Conservation (phyloP, 2,113 vertebrate genomes). For the Haplochromis vanheusdeni region DNA sequence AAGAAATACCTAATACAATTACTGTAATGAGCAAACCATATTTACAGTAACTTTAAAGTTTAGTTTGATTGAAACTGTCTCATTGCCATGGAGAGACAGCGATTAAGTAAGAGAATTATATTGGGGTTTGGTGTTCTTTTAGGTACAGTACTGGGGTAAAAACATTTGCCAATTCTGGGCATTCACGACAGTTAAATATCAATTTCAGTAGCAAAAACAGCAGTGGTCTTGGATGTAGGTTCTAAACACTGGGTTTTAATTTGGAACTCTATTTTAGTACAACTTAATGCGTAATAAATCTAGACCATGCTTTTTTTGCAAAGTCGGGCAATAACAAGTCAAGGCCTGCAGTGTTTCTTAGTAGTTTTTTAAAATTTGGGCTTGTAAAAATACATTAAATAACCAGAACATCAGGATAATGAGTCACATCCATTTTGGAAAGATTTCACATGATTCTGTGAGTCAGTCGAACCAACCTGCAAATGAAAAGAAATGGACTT, state of each 20-base stretch:
- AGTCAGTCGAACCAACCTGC: not conserved
- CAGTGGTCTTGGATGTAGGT: not conserved
- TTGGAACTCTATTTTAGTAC: not conserved
- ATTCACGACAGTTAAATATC: not conserved
- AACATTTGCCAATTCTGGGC: not conserved
- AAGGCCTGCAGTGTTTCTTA: not conserved
- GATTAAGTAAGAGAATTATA: not conserved
- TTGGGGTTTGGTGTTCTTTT: not conserved
- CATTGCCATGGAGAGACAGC: not conserved
- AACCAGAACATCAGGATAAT: not conserved
- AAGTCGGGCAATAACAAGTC: not conserved
- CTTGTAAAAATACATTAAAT: not conserved
- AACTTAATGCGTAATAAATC: not conserved
- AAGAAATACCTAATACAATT: slow-evolving; percentile 27
- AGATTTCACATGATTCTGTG: not conserved
- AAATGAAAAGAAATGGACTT: not conserved
- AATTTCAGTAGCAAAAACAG: not conserved
- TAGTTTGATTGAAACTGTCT: slow-evolving; percentile 7
- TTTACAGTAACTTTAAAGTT: slow-evolving; percentile 24
- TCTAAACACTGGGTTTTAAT: not conserved
- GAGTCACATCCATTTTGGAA: not conserved
- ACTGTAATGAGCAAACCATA: slow-evolving; percentile 40
- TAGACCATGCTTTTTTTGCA: not conserved
- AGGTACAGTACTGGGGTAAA: not conserved
- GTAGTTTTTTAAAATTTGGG: not conserved